Conservation (phyloP, 37 sponge, comb jelly and placozoan species). For the Beroe forskalii region DNA sequence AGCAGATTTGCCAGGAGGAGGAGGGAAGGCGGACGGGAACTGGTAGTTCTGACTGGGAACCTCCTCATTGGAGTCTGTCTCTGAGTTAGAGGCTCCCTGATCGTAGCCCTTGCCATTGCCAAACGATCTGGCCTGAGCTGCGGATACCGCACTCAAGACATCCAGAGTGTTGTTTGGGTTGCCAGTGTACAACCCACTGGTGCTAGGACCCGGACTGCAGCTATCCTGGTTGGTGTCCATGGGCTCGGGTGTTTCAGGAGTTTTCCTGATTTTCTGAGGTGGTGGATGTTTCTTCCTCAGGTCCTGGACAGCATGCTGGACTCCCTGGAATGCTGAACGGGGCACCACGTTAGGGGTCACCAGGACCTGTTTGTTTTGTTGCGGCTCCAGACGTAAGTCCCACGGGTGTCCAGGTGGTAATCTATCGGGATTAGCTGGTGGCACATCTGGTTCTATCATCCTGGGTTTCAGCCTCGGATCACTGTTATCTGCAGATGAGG, state of each 20-base stretch:
- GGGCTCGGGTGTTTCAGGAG: constrained; percentile 60
- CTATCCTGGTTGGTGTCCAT: constrained; percentile 64
- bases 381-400: not conserved
- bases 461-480: constrained; percentile 19
- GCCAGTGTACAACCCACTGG: not conserved
- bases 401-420: not conserved
- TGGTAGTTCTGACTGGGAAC: not conserved
- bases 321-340: constrained; percentile 47
- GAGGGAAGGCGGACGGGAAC: constrained; percentile 5
- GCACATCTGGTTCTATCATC: constrained; percentile 35
- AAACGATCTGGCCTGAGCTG: not conserved
- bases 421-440: not conserved
- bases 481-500: not conserved
- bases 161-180: not conserved
- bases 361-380: not conserved
- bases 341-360: constrained; percentile 16
- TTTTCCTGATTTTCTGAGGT: constrained; percentile 32
- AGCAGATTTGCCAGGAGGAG: not conserved
- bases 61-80: constrained; percentile 45
- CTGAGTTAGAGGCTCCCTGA: constrained; percentile 43
- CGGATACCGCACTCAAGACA: constrained; percentile 33
- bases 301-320: constrained; percentile 57
- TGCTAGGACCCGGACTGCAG: constrained; percentile 30
- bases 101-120: not conserved
- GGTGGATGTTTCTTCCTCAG: constrained; percentile 38